phyloP scores from a whole-genome alignment of 92 coral and sea anemone species.

The Chrysogorgia sp. region DNA sequence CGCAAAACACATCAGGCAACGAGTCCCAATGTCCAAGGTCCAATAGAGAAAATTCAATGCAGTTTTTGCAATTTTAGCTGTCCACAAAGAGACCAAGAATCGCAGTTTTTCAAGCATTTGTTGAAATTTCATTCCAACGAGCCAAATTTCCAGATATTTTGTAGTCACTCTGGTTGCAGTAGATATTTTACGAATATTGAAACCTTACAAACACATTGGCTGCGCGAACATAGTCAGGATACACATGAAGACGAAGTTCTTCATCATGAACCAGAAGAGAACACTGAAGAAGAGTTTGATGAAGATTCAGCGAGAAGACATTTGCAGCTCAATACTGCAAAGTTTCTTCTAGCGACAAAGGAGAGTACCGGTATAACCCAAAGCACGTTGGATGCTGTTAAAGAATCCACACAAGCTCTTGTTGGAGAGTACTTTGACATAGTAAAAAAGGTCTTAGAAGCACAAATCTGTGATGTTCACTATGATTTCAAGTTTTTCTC shows the following conservation, averaged over 20 bases:
- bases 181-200: constrained; percentile 30
- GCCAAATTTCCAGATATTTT: no score
- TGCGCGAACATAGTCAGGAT: constrained; percentile 7
- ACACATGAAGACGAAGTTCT: no score
- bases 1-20: no score
- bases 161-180: no score
- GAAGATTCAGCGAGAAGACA: no score
- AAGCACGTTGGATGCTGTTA: constrained; percentile 16
- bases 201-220: constrained; percentile 11
- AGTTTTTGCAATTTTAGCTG: constrained; percentile 3
- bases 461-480: constrained; percentile 22
- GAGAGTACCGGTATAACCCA: constrained; percentile 9
- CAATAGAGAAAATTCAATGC: background rate
- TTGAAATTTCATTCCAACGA: constrained; percentile 33
- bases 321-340: no score
- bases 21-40: background rate
- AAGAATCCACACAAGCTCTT: constrained; percentile 30
- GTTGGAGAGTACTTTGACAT: constrained; percentile 27
- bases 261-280: no score
- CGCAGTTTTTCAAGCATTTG: constrained; percentile 27
- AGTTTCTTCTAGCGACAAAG: no score
- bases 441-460: constrained; percentile 10
- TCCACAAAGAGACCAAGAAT: background rate
- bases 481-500: constrained; percentile 25
- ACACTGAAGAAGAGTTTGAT: no score